These are phyloP conservation scores for Drosophila lutescens DNA, from an alignment of 2,888 invertebrate species.

Conservation along the genomic window DNA sequence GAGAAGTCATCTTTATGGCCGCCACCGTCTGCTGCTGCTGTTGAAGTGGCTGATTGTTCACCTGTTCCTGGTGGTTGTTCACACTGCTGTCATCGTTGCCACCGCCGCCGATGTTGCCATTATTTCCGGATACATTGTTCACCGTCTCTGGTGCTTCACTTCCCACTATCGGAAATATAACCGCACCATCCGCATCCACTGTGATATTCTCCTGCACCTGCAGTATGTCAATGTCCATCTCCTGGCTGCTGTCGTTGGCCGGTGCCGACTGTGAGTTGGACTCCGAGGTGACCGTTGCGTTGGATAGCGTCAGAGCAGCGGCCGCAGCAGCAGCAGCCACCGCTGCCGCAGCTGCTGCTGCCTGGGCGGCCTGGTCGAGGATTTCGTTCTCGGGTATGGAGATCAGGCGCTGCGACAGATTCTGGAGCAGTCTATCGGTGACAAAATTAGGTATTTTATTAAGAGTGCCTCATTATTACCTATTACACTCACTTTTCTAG, in stretches of 20 bases:
- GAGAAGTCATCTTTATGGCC: slow-evolving; percentile 27
- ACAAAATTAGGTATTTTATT: too few relatives aligned
- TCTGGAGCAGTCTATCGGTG: slow-evolving; percentile 85
- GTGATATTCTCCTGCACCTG: slow-evolving; percentile 85
- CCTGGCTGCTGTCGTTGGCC: slow-evolving; percentile 83
- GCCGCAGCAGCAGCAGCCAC: slow-evolving; percentile 78
- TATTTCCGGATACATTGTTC: slow-evolving; percentile 51
- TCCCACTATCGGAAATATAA: slow-evolving; percentile 75
- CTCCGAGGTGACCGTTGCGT: slow-evolving; percentile 63
- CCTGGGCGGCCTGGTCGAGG: slow-evolving; percentile 84
- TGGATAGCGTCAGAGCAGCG: slow-evolving; percentile 76
- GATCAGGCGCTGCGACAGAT: slow-evolving; percentile 86
- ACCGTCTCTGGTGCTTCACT: slow-evolving; percentile 37
- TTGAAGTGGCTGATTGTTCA: slow-evolving; percentile 39
- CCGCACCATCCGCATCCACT: slow-evolving; percentile 83
- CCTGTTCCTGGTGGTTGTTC: slow-evolving; percentile 61
- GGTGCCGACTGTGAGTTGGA: slow-evolving; percentile 65
- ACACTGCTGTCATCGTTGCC: slow-evolving; percentile 16
- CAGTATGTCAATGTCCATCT: slow-evolving; percentile 86
- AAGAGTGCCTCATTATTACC: rapidly evolving
- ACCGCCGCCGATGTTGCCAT: slow-evolving; percentile 17
- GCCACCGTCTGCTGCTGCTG: slow-evolving; percentile 35
- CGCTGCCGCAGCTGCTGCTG: slow-evolving; percentile 82
- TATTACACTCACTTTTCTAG: slow-evolving; percentile 87
- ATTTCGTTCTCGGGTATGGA: slow-evolving; percentile 86